Evolutionary conservation across 2,113 vertebrate genomes (phyloP).

Genomic region (Hydrolagus affinis): DNA sequence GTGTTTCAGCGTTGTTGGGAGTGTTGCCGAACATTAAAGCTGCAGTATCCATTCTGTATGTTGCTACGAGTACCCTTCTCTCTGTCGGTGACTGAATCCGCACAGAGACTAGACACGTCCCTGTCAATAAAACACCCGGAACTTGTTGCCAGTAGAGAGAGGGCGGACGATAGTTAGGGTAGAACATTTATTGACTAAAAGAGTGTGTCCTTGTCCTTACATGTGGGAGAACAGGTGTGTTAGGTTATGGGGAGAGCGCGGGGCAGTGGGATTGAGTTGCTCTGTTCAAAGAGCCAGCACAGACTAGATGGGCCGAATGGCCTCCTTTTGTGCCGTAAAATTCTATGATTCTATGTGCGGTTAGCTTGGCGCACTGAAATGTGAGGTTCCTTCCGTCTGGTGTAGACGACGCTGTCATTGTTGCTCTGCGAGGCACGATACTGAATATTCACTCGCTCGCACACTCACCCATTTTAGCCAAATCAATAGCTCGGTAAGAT

Average conservation of each 20-base stretch:
- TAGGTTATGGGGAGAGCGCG: too few species aligned
- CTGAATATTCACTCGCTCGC: neutral
- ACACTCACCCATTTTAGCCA: neutral
- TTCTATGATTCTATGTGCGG: too few species aligned
- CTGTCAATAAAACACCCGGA: neutral
- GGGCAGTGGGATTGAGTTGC: too few species aligned
- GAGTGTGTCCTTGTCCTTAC: neutral
- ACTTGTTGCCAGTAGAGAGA: too few species aligned
- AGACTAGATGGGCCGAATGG: too few species aligned
- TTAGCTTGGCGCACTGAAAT: neutral
- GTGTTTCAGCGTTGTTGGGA: neutral
- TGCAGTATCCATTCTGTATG: constrained; percentile 49
- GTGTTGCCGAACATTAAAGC: constrained; percentile 46
- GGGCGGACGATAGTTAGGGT: neutral
- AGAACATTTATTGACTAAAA: neutral
- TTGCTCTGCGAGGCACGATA: too few species aligned
- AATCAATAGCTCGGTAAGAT: neutral
- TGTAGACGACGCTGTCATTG: neutral
- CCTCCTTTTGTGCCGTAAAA: too few species aligned
- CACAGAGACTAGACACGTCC: neutral
- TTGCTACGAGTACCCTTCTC: constrained; percentile 6
- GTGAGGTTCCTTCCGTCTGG: neutral
- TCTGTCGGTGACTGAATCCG: neutral
- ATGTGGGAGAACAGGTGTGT: neutral
- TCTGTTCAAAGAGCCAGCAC: too few species aligned